Evolutionary conservation across 1,140 invertebrate species (phyloP).

Genomic region (Zaprionus davidi): DNA sequence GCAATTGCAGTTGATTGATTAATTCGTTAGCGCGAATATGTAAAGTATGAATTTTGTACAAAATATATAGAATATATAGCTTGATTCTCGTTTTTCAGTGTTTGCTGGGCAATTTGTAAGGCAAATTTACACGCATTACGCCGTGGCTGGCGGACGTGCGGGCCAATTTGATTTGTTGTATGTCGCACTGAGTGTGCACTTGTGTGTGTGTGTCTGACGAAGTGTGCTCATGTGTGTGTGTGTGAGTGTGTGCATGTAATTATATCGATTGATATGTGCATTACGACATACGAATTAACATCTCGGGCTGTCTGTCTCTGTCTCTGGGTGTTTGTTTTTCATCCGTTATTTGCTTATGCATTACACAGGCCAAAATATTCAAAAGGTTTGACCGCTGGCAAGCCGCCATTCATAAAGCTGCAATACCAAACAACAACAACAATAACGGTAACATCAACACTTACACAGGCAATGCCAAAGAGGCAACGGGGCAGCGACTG

Average conservation of each 20-base stretch:
- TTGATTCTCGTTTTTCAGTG: slow-evolving; percentile 18
- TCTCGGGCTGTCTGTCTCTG: slow-evolving; percentile 29
- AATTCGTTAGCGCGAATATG: slow-evolving; percentile 71
- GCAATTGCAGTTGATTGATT: slow-evolving; percentile 62
- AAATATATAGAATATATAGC: slow-evolving; percentile 27
- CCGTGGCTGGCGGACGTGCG: slow-evolving; percentile 21
- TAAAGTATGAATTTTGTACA: slow-evolving; percentile 32
- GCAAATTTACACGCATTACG: slow-evolving; percentile 33
- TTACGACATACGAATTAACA: slow-evolving; percentile 48
- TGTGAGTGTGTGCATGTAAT: not conserved
- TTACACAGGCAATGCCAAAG: not conserved
- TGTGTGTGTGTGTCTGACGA: too few relatives aligned
- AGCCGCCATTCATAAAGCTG: slow-evolving; percentile 64
- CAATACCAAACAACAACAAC: slow-evolving; percentile 26
- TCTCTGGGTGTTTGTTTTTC: slow-evolving; percentile 31
- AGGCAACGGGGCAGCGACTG: slow-evolving; percentile 8
- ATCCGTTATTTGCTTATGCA: slow-evolving; percentile 64
- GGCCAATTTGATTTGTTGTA: slow-evolving; percentile 18
- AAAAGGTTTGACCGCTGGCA: slow-evolving; percentile 50
- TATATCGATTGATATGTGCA: slow-evolving; percentile 41
- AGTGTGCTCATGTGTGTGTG: not conserved
- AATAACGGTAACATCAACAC: slow-evolving; percentile 28
- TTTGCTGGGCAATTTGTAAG: slow-evolving; percentile 57
- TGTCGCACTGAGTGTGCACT: too few relatives aligned
- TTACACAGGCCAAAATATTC: slow-evolving; percentile 56